Conservation (phyloP, 2,113 vertebrate species). For the Corythornis vintsioides region DNA sequence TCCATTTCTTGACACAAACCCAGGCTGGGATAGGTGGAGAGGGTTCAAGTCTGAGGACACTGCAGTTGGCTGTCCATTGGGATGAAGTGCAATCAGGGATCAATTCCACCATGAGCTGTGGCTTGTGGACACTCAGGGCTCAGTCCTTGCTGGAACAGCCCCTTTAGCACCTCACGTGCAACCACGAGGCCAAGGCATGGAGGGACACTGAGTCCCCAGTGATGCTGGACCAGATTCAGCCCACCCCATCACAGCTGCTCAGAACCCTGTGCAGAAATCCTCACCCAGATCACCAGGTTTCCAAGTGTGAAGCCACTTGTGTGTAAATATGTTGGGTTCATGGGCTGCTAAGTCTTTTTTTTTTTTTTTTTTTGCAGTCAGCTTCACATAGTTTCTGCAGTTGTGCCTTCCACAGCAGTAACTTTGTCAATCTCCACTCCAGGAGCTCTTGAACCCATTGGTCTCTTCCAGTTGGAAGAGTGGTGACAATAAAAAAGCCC, state of each 20-base stretch:
- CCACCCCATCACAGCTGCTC: not conserved
- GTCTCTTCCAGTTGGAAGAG: not conserved
- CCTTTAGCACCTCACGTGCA: not conserved
- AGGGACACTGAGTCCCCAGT: not conserved
- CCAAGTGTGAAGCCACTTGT: not conserved
- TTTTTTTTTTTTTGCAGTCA: too few species aligned
- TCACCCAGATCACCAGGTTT: not conserved
- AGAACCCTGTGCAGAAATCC: not conserved
- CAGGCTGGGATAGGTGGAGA: not conserved
- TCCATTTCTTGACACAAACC: not conserved
- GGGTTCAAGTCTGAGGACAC: not conserved
- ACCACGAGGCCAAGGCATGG: not conserved
- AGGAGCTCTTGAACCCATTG: not conserved
- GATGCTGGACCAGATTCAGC: not conserved
- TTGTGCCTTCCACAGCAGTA: accelerated
- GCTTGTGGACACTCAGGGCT: not conserved
- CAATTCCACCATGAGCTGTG: not conserved
- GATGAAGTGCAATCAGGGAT: not conserved
- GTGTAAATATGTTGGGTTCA: too few species aligned
- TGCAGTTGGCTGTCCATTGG: not conserved
- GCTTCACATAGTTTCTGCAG: not conserved
- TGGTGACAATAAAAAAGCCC: not conserved
- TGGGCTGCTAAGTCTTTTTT: not conserved
- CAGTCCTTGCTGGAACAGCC: not conserved
- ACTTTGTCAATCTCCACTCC: not conserved